Conservation (phyloP, 1,140 invertebrate species). For the Paracyclopina nana region DNA sequence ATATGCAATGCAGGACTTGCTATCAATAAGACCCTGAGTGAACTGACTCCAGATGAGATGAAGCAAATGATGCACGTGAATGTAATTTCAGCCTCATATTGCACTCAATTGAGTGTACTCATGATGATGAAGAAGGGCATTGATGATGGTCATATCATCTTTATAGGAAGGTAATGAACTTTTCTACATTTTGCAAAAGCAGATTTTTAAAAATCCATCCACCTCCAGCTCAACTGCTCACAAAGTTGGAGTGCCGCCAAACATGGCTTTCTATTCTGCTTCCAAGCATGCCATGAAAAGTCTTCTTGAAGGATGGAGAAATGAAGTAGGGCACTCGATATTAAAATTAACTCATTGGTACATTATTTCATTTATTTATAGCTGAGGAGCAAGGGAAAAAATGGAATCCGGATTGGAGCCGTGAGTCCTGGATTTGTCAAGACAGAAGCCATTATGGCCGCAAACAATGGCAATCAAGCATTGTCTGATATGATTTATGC, state of each 20-base stretch:
- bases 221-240: background rate
- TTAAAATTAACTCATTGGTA: too few species aligned
- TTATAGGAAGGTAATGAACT: too few species aligned
- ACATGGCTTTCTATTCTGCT: constrained; percentile 13
- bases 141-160: constrained; percentile 34
- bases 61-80: constrained; percentile 40
- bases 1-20: constrained; percentile 27
- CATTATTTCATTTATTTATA: too few species aligned
- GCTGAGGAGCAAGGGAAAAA: too few species aligned
- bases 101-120: constrained; percentile 39
- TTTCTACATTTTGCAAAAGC: too few species aligned
- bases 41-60: constrained; percentile 29
- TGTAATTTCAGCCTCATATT: constrained; percentile 40
- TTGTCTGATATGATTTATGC: too few species aligned
- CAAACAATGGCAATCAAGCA: too few species aligned
- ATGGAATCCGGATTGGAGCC: too few species aligned
- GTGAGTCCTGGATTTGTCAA: too few species aligned
- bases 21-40: constrained; percentile 22
- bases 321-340: too few species aligned
- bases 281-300: constrained; percentile 6
- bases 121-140: constrained; percentile 41
- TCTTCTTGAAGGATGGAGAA: constrained; percentile 3
- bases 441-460: too few species aligned
- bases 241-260: too few species aligned
- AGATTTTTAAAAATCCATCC: background rate